Evolutionary conservation across 2,888 invertebrate genomes (phyloP), one percentile per base, ranked within the genome.

Genomic region (Ischnura elegans): DNA sequence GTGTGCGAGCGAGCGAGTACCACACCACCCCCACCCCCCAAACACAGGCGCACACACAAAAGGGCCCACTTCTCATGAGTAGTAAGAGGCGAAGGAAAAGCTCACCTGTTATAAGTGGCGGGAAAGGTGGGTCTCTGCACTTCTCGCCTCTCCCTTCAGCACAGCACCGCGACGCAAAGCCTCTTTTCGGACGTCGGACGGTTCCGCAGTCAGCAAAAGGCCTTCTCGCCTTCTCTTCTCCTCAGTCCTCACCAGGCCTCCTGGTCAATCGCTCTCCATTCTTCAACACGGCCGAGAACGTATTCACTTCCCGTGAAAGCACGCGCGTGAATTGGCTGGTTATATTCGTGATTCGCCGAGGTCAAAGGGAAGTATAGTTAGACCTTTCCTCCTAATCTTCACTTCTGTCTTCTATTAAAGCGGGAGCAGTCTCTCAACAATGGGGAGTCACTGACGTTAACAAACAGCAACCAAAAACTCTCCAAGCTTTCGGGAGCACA

Each of bases 61-160:
- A 76, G 76, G 76, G 3, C 36, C 76, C 76, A 36, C 76, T 76
- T 13, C 76, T 76, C 76, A 76, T 25, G 76, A 76, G 76, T 8
- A 76, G 51, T 19, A 51, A 19, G 76, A 76, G 76, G 36, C 29
- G 51, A 51, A 51, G 51, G 51, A 51, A 19, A 76, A 76, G 76
- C 76, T 76, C 76, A 76, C 76, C 76, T 76, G 76, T 76, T 76
- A 76, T 76, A 16, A 76, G 36, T 76, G 76, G 76, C 76, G 76
- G 76, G 76, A 76, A 76, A 76, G 76, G 36, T 76, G 36, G 76
- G n/a, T 76, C 76, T 25, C 76, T 19, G 76, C 29, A 8, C 76
- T 36, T 36, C 76, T 76, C 36, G n/a, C 61, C 29, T 29, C 76
- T 36, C 76, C 76, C 16, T 51, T 8, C 51, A 47, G 8, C 13